Evolutionary conservation across 92 coral and sea anemone species (phyloP), one percentile per base, ranked within the genome.

Genomic region (Actinernus sp.): DNA sequence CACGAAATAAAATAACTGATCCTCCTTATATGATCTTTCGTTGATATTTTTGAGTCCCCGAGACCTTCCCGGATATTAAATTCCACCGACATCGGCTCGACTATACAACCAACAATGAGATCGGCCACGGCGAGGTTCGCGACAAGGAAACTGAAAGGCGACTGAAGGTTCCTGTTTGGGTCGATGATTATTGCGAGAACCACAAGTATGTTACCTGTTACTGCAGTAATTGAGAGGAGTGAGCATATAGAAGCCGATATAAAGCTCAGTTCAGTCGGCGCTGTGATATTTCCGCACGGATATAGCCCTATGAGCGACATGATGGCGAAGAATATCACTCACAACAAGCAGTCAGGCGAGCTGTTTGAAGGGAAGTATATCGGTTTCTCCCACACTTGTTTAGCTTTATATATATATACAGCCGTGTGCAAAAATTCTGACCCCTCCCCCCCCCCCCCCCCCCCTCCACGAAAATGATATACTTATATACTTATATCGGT

Each of bases 121-220:
- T 93, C 98, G 21, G 96, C 85, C 55, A 91, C 49, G 4, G 96
- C 95, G 28, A 93, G 67, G 36, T 93, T 91, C 52, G 86, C 74
- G 9, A 90, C 88, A 28, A 93, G 89, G 58, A 76, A 93, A 76
- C 89, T 89, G 50, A 93, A 93, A 17, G 95, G 89, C 17, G 93
- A 71, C 41, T 72, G 41, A 23, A 93, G 83, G 50, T 93, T 68
- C 12, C 63, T 65, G 58, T 89, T 74, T 1, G 98, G 98, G 60
- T 93, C 98, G 43, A 64, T 67, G n/a, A 81, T 19, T 34, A 93
- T 85, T 16, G 96, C 83, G 31, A 93, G 45, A 26, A 89, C 81
- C 10, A 93, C 81, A 9, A 93, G 54, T n/a, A 89, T 70, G 53
- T 93, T 93, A 12, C 96, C 95, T 4, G 96, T 93, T 0, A 86